These are phyloP conservation scores for Callopanchax toddi DNA, from an alignment of 2,113 vertebrate genomes.

Conservation along the genomic window DNA sequence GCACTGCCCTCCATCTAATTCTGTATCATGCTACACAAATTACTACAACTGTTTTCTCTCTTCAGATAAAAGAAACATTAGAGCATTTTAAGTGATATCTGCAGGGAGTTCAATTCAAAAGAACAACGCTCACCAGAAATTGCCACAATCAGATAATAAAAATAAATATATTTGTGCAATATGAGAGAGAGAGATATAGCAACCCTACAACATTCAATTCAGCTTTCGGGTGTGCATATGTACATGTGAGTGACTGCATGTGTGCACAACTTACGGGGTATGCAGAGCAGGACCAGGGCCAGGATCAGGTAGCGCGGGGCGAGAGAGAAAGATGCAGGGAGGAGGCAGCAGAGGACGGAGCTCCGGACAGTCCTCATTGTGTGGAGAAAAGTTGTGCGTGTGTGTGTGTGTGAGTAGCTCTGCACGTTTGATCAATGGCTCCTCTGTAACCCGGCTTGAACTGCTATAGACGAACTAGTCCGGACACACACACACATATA, in stretches of 20 bases:
- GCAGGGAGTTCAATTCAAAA: slow-evolving; percentile 29
- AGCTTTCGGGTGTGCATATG: slow-evolving; percentile 4
- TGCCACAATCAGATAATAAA: background rate
- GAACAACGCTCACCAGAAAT: slow-evolving; percentile 1
- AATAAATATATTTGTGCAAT: slow-evolving; percentile 5
- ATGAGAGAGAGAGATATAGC: slow-evolving; percentile 27
- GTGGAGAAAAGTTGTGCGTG: slow-evolving; percentile 61
- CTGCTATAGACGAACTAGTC: slow-evolving; percentile 51
- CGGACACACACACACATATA: slow-evolving; percentile 14
- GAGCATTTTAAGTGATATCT: slow-evolving; percentile 14
- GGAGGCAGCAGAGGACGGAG: slow-evolving; percentile 62
- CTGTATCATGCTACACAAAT: slow-evolving; percentile 38
- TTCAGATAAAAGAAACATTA: slow-evolving; percentile 17
- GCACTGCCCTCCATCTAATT: slow-evolving; percentile 20
- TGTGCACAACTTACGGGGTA: slow-evolving; percentile 75
- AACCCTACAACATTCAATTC: slow-evolving; percentile 34
- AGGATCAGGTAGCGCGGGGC: slow-evolving; percentile 64
- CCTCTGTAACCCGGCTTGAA: slow-evolving; percentile 72
- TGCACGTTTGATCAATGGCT: slow-evolving; percentile 75
- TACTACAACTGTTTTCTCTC: slow-evolving; percentile 10
- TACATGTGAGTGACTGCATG: slow-evolving; percentile 9
- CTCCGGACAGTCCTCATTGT: slow-evolving; percentile 76
- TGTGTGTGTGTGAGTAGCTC: slow-evolving; percentile 18
- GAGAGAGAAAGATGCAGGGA: slow-evolving; percentile 59
- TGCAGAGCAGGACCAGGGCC: slow-evolving; percentile 75